Evolutionary conservation across 92 coral and sea anemone species (phyloP).

Genomic region (Hydrozoanthus gracilis): DNA sequence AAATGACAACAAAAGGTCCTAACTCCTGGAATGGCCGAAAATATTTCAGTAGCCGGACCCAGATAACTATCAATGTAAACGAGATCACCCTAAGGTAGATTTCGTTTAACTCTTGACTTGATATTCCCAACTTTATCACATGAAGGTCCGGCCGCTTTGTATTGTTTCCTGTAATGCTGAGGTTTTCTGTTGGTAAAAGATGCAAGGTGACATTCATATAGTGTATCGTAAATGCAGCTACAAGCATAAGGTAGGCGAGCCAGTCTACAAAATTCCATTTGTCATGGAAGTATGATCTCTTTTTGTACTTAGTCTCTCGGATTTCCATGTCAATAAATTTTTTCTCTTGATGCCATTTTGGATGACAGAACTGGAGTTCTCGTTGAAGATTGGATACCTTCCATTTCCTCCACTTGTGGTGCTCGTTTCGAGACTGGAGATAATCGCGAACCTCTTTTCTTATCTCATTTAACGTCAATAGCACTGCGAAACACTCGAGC

Average conservation of each 20-base stretch:
- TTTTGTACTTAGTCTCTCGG: slow-evolving; percentile 52
- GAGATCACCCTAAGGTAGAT: slow-evolving; percentile 67
- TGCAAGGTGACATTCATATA: slow-evolving; percentile 55
- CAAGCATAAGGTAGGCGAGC: slow-evolving; percentile 76
- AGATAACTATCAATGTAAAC: slow-evolving; percentile 67
- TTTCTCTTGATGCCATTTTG: slow-evolving; percentile 81
- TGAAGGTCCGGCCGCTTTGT: slow-evolving; percentile 32
- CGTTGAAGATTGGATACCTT: slow-evolving; percentile 69
- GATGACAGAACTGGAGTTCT: slow-evolving; percentile 81
- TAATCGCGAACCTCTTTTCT: slow-evolving; percentile 77
- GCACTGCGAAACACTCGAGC: slow-evolving; percentile 67
- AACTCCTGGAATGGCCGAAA: slow-evolving; percentile 82
- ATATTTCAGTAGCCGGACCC: slow-evolving; percentile 83
- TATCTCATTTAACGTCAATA: slow-evolving; percentile 75
- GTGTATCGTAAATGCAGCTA: slow-evolving; percentile 65
- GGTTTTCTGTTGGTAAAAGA: slow-evolving; percentile 1
- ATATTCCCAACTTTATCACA: not conserved
- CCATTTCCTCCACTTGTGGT: slow-evolving; percentile 66
- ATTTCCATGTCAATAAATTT: slow-evolving; percentile 71
- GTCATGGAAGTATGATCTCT: slow-evolving; percentile 73
- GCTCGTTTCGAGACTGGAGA: slow-evolving; percentile 68
- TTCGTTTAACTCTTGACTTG: slow-evolving; percentile 45
- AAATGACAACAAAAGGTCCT: slow-evolving; percentile 86
- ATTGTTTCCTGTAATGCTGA: not conserved
- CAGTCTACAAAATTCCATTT: slow-evolving; percentile 85